Evolutionary conservation across 1,140 invertebrate genomes (phyloP).

Genomic region (Charaxes varanes): DNA sequence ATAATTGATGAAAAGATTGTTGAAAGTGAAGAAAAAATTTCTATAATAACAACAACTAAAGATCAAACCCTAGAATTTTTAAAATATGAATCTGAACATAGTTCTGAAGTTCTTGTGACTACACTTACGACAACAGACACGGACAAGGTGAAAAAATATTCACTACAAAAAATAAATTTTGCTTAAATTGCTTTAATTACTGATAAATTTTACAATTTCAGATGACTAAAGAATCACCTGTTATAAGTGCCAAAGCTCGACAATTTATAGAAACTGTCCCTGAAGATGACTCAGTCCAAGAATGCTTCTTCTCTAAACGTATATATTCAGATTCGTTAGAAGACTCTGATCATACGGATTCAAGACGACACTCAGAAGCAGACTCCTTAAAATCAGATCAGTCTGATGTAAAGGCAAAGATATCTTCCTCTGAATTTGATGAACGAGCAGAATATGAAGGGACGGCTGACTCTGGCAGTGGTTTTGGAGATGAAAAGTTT

Average conservation of each 20-base stretch:
- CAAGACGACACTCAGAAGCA: slow-evolving; percentile 68
- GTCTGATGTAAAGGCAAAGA: slow-evolving; percentile 66
- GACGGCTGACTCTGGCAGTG: slow-evolving; percentile 60
- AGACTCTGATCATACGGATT: slow-evolving; percentile 71
- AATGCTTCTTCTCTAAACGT: slow-evolving; percentile 73
- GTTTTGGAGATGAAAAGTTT: slow-evolving; percentile 67
- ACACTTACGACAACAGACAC: slow-evolving; percentile 18
- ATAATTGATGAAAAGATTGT: slow-evolving; percentile 15
- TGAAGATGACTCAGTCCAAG: slow-evolving; percentile 72
- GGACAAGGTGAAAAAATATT: slow-evolving; percentile 38
- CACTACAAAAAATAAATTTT: slow-evolving; percentile 3
- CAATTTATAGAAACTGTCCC: slow-evolving; percentile 74
- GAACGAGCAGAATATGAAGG: slow-evolving; percentile 67
- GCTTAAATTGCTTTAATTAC: too few relatives aligned
- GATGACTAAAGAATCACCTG: slow-evolving; percentile 59
- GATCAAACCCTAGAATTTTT: slow-evolving; percentile 55
- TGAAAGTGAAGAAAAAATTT: slow-evolving; percentile 20
- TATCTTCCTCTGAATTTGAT: slow-evolving; percentile 67
- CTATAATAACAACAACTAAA: slow-evolving; percentile 14
- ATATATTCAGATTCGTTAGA: slow-evolving; percentile 73
- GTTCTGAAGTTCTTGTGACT: slow-evolving; percentile 32
- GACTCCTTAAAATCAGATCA: slow-evolving; percentile 72
- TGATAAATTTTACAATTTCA: too few relatives aligned
- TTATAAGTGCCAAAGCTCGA: slow-evolving; percentile 70
- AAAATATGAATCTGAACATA: slow-evolving; percentile 53